Conservation (phyloP, 2,113 vertebrate genomes). For the Plectropomus leopardus region DNA sequence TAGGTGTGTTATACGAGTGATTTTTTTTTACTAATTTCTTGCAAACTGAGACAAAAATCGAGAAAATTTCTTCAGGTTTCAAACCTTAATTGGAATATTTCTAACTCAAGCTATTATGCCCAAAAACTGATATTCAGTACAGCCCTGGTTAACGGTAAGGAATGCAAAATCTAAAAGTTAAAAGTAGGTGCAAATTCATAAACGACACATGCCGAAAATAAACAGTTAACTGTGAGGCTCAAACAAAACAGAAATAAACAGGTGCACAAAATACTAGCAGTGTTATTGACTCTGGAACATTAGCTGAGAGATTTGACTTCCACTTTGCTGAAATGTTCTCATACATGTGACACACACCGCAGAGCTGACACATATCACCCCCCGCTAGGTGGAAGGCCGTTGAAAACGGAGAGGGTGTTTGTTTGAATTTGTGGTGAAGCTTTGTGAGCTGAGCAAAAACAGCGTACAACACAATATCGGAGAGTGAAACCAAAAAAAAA, state of each 20-base stretch:
- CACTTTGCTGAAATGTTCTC: conserved; percentile 36
- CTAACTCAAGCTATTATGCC: no score
- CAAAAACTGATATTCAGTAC: no score
- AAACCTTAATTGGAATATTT: no score
- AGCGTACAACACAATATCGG: background rate
- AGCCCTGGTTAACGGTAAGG: no score
- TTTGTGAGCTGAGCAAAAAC: conserved; percentile 10
- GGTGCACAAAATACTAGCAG: background rate
- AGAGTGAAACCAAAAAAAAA: conserved; percentile 44
- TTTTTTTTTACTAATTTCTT: no score
- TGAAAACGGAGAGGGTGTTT: conserved; percentile 45
- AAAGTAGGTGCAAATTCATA: background rate
- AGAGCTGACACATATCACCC: conserved; percentile 40
- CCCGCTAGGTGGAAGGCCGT: conserved; percentile 30
- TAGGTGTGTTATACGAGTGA: no score
- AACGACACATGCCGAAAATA: background rate
- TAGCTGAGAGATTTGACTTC: conserved; percentile 29
- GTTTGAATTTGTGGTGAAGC: conserved; percentile 24
- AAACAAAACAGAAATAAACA: background rate
- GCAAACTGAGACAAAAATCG: no score
- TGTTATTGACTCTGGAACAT: background rate
- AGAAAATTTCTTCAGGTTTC: no score
- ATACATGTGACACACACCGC: conserved; percentile 20
- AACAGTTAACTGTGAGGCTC: background rate
- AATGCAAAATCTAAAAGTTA: no score